These are phyloP conservation scores for Leuctra nigra DNA, from an alignment of 2,888 invertebrate species.

Conservation along the genomic window DNA sequence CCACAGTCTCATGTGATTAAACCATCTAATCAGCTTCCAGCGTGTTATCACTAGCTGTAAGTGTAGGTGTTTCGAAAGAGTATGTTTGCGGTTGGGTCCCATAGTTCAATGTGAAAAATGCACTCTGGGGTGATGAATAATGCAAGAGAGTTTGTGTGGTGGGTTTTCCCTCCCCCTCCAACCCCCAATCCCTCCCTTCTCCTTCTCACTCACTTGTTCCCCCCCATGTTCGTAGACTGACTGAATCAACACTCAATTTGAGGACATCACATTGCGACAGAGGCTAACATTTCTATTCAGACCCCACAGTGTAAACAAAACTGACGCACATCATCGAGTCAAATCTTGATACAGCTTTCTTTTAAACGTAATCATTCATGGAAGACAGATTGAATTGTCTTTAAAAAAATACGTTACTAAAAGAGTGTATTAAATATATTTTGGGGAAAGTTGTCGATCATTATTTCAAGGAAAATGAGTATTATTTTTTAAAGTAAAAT, in stretches of 20 bases:
- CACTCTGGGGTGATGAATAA: conserved; percentile 33
- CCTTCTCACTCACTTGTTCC: not conserved
- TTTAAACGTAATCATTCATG: too few species aligned
- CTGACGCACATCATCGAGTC: too few species aligned
- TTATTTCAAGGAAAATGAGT: too few species aligned
- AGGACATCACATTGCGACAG: conserved; percentile 16
- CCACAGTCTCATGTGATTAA: conserved; percentile 11
- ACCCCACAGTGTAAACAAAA: not conserved
- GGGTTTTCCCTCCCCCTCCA: not conserved
- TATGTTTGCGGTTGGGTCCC: conserved; percentile 16
- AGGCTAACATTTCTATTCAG: not conserved
- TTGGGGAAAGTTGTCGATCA: too few species aligned
- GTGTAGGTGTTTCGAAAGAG: conserved; percentile 10
- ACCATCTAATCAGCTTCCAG: conserved; percentile 4
- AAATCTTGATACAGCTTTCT: too few species aligned
- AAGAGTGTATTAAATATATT: too few species aligned
- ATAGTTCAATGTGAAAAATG: conserved; percentile 32
- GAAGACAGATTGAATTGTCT: too few species aligned
- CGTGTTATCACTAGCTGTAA: conserved; percentile 1
- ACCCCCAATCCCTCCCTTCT: not conserved
- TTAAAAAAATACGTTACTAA: too few species aligned
- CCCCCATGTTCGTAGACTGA: conserved; percentile 7
- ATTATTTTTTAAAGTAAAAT: too few species aligned
- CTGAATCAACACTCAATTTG: conserved; percentile 27
- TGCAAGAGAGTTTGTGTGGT: conserved; percentile 26